phyloP scores from a whole-genome alignment of 2,888 invertebrate genomes.

The Imbricaverruca yamaguchii region DNA sequence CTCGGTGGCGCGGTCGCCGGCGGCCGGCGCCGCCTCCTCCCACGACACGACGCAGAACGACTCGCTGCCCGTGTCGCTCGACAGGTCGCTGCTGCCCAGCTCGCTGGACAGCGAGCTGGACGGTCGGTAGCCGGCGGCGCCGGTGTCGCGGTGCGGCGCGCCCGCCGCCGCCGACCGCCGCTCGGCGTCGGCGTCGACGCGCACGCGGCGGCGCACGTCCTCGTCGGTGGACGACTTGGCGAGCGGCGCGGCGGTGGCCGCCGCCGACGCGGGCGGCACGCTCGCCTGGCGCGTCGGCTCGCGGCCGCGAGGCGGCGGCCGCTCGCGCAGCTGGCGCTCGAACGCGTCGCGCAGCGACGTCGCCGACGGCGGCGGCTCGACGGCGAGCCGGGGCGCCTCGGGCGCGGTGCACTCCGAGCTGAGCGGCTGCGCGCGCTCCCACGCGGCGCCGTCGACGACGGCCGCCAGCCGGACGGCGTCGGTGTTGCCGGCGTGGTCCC shows the following conservation, averaged over 20 bases:
- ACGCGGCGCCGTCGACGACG: background rate
- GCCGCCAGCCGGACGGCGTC: background rate
- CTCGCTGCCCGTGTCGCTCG: constrained; percentile 1
- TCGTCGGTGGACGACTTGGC: background rate
- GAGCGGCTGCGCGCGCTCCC: background rate
- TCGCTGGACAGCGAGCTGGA: constrained; percentile 31
- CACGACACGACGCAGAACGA: background rate
- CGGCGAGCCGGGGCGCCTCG: no score
- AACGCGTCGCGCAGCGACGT: background rate
- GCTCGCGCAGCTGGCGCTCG: background rate
- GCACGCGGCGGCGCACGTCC: constrained; percentile 13
- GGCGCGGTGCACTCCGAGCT: no score
- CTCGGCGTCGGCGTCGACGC: constrained; percentile 10
- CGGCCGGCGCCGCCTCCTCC: constrained; percentile 3
- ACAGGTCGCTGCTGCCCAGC: constrained; percentile 27
- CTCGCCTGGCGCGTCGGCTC: background rate
- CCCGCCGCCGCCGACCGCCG: constrained; percentile 26
- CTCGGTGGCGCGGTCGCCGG: background rate
- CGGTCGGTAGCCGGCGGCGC: constrained; percentile 23
- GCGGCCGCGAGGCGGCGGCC: background rate
- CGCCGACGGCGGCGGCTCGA: background rate
- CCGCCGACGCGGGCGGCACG: background rate
- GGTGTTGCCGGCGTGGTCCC: background rate
- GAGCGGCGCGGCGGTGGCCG: background rate
- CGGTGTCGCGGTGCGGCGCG: background rate